A percentile compares a stretch with the other conserved stretches of the same genome.
These are phyloP conservation scores for Eufriesea mexicana DNA, from an alignment of 1,140 invertebrate genomes.

Conservation along the genomic window DNA sequence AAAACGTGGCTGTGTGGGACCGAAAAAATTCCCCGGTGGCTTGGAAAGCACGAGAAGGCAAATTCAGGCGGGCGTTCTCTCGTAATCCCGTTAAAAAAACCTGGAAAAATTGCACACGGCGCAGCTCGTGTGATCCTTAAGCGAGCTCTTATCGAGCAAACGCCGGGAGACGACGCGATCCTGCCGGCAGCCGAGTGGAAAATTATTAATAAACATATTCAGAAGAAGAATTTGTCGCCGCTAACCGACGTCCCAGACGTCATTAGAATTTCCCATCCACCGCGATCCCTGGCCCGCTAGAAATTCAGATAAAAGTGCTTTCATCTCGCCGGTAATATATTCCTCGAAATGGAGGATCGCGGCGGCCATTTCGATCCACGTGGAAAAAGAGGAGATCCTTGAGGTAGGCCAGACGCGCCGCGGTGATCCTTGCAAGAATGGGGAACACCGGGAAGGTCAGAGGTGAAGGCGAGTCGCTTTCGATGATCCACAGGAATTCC, in stretches of 20 bases:
- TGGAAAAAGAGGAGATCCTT: conserved; percentile 33
- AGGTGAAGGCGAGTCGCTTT: conserved; percentile 49
- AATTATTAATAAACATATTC: conserved; percentile 49
- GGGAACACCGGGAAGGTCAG: conserved; percentile 33
- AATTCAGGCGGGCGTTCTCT: neutral
- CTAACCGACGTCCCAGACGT: conserved; percentile 33
- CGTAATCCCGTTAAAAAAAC: neutral
- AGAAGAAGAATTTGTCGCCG: conserved; percentile 3
- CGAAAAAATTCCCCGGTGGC: neutral
- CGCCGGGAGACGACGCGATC: neutral
- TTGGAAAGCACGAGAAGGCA: neutral
- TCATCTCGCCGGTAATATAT: conserved; percentile 37
- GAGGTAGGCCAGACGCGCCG: neutral
- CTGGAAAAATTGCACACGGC: neutral
- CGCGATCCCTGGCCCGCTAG: neutral
- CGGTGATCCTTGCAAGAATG: conserved; percentile 43
- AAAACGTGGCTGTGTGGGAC: neutral
- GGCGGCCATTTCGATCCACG: conserved; percentile 34
- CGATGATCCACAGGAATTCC: conserved; percentile 35
- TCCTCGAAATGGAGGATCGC: conserved; percentile 28
- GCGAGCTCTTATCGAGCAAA: too few relatives aligned
- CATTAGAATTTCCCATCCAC: conserved; percentile 29
- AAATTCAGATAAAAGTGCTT: conserved; percentile 55
- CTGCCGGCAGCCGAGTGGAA: neutral
- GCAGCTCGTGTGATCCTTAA: neutral